Evolutionary conservation across 2,888 invertebrate species (phyloP).

Genomic region (Megalurothrips usitatus): DNA sequence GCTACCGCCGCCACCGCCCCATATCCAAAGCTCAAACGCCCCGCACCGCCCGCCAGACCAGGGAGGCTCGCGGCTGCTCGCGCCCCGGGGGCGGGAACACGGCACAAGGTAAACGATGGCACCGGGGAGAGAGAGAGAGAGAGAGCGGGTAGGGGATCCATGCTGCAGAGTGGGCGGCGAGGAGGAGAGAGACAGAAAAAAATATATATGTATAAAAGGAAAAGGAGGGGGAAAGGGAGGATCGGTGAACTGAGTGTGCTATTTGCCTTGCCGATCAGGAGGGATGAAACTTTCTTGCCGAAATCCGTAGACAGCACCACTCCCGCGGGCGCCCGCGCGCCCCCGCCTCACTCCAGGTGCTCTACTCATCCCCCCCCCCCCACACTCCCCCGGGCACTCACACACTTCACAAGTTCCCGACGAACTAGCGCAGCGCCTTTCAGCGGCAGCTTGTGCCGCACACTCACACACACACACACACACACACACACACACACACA

Average conservation of each 20-base stretch:
- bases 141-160: background rate
- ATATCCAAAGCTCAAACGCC: constrained; percentile 4
- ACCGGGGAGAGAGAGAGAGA: background rate
- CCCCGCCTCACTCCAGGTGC: too few species aligned
- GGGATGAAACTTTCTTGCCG: constrained; percentile 22
- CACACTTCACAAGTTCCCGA: too few species aligned
- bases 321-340: too few species aligned
- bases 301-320: constrained; percentile 6
- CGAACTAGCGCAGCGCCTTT: too few species aligned
- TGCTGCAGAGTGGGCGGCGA: background rate
- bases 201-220: background rate
- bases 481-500: too few species aligned
- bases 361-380: too few species aligned
- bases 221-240: background rate
- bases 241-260: background rate
- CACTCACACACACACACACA: too few species aligned
- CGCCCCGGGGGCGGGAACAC: background rate
- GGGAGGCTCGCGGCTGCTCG: background rate
- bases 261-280: constrained; percentile 24
- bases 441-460: too few species aligned
- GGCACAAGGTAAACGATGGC: constrained; percentile 1
- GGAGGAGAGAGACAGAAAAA: background rate
- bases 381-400: too few species aligned
- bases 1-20: background rate
- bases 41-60: background rate